phyloP scores from a whole-genome alignment of 2,797 vertebrate genomes.

The Centroberyx gerrardi region DNA sequence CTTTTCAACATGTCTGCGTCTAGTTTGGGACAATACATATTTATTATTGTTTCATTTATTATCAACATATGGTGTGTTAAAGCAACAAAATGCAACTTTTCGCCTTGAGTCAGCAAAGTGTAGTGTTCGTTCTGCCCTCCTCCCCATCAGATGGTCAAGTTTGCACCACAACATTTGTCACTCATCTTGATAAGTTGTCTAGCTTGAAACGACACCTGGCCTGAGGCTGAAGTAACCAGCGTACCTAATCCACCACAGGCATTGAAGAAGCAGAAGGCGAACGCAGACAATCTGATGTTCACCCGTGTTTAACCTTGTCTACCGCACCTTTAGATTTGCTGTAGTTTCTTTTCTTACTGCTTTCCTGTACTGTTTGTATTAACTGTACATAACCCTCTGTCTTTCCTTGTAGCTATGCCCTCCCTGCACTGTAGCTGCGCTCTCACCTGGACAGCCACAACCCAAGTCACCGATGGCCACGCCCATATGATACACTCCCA shows the following conservation, averaged over 20 bases:
- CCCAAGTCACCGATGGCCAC: too few relatives aligned
- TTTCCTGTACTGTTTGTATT: not conserved
- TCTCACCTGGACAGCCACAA: too few relatives aligned
- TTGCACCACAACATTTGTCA: not conserved
- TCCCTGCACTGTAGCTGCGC: not conserved
- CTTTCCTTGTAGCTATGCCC: not conserved
- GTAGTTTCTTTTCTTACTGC: too few relatives aligned
- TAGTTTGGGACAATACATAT: not conserved
- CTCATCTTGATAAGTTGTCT: not conserved
- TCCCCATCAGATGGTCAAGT: too few relatives aligned
- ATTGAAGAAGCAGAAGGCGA: slow-evolving; percentile 6
- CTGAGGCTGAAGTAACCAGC: not conserved
- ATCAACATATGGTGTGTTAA: not conserved
- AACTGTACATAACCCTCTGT: too few relatives aligned
- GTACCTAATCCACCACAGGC: not conserved
- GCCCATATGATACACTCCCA: not conserved
- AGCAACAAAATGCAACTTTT: not conserved
- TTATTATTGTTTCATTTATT: not conserved
- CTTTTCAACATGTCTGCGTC: slow-evolving; percentile 11
- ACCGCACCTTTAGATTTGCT: too few relatives aligned
- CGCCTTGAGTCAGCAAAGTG: too few relatives aligned
- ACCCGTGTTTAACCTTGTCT: too few relatives aligned
- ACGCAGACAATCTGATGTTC: not conserved
- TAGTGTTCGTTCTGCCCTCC: too few relatives aligned
- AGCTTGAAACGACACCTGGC: not conserved